Evolutionary conservation across 2,797 vertebrate genomes (phyloP), one percentile per base, ranked within the genome.

Genomic region (Columba guinea): DNA sequence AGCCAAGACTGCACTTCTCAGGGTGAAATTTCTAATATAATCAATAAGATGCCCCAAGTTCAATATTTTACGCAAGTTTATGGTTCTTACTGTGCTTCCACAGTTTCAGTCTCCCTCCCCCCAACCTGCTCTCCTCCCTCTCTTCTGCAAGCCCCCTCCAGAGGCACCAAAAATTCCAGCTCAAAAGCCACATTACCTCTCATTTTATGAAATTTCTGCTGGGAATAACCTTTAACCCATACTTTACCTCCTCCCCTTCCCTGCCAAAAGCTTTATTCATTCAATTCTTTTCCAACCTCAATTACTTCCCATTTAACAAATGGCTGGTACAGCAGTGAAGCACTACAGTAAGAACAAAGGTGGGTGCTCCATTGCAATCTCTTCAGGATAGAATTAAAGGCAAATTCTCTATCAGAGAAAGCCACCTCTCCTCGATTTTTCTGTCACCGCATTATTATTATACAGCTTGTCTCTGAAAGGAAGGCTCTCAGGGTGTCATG

Each of bases 301-400:
- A 95, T 97, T 97, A 97, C 92, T 97, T 95, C 84, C 90, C 94
- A 95, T 97, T 96, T 96, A 96, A 96, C 95, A 97, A 96, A 97
- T 96, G 95, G 95, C 67, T 92, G 96, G 90, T 90, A 78, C 83
- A 96, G 91, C 86, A 95, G 71, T 77, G 86, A 96, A 94, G 91
- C 95, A 94, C 94, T 93, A 79, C 76, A 85, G 85, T 87, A 95
- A 95, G 96, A 97, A 97, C 95, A 97, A 97, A 96, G 93, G 92
- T 97, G 95, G 93, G 93, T 96, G 93, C 92, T 96, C 89, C 93
- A 88, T 94, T 96, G 86, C 95, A 95, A 92, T 96, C 96, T 97
- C 94, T 97, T 95, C 88, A 93, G 95, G 89, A 91, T 79, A 82
- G 90, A 92, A 94, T 95, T 88, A 94, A 92, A 95, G 85, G 90